Evolutionary conservation across 1,140 invertebrate species (phyloP), one percentile per base, ranked within the genome.

Genomic region (Arctopsyche grandis): DNA sequence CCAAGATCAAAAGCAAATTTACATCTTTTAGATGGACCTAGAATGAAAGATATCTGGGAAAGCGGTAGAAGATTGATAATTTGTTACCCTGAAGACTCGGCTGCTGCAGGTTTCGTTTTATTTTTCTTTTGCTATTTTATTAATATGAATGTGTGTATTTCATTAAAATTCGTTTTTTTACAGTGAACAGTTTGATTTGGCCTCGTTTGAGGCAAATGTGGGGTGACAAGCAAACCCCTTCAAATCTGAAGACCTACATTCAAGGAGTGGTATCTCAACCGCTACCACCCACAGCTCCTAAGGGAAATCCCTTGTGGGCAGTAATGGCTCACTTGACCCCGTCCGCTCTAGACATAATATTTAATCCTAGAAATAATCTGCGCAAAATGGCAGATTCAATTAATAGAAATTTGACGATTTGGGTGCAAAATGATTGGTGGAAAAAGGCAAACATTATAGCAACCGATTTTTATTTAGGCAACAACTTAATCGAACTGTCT

Each of bases 281-380:
- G 81, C 85, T 84, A 38, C 75, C 75, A 9, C 60, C 75, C 3
- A 56, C 48, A 19, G 84, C 79, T 26, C 85, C 82, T 26, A 85
- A 82, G 73, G 84, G 84, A 76, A 89, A 89, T 83, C 89, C 89
- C 5, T 83, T 92, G 24, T 93, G 91, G 91, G 91, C 92, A 0
- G 88, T 91, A 4, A 94, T 94, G 93, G 92, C 92, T 0, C 92
- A 94, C 84, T 84, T 94, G 63, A 94, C 93, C 0, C 93, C 93
- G 1, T 86, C 86, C 29, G 86, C 90, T 0, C 84, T 91, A 63
- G 91, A 92, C 69, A 85, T 93, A 24, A 84, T 93, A 44, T 89
- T 93, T 44, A 86, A 87, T 73, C 84, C 89, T 5, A 86, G 89
- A 14, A 89, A 90, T 19, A 91, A 91, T 22, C 84, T 94, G 29